These are phyloP conservation scores for Asobara japonica DNA, from an alignment of 1,140 invertebrate genomes.

Conservation along the genomic window DNA sequence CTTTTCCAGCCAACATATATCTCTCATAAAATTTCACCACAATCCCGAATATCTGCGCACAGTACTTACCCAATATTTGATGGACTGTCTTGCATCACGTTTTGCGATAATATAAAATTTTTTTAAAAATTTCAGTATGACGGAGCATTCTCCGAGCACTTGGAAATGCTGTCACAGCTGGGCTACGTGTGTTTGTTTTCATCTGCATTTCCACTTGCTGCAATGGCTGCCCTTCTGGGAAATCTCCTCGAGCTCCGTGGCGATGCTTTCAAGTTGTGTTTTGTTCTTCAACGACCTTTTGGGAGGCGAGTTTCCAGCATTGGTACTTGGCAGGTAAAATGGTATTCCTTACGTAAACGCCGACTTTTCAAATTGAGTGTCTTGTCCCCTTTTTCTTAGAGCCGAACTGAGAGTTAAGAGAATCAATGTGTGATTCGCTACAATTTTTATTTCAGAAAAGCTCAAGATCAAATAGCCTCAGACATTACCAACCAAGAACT, in stretches of 20 bases:
- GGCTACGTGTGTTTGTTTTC: constrained; percentile 97
- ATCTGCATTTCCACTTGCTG: constrained; percentile 94
- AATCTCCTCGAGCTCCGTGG: constrained; percentile 94
- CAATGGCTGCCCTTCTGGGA: constrained; percentile 90
- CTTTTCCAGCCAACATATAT: no score
- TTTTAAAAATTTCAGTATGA: constrained; percentile 81
- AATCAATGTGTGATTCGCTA: no score
- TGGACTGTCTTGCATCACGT: neutral
- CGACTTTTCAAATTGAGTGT: no score
- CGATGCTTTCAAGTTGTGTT: constrained; percentile 96
- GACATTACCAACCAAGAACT: neutral
- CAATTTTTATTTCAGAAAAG: neutral
- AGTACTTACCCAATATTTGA: no score
- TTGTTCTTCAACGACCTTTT: constrained; percentile 93
- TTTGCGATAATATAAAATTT: neutral
- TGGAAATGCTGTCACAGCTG: constrained; percentile 97
- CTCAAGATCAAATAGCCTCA: neutral
- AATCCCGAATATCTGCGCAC: no score
- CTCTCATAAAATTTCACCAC: no score
- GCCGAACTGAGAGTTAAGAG: no score
- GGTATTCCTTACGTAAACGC: no score
- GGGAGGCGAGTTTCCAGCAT: constrained; percentile 91
- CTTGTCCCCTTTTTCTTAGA: no score
- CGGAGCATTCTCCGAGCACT: constrained; percentile 95
- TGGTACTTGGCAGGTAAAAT: constrained; percentile 94